Evolutionary conservation across 2,888 invertebrate species (phyloP), one percentile per base, ranked within the genome.

Genomic region (Chymomyza amoena): DNA sequence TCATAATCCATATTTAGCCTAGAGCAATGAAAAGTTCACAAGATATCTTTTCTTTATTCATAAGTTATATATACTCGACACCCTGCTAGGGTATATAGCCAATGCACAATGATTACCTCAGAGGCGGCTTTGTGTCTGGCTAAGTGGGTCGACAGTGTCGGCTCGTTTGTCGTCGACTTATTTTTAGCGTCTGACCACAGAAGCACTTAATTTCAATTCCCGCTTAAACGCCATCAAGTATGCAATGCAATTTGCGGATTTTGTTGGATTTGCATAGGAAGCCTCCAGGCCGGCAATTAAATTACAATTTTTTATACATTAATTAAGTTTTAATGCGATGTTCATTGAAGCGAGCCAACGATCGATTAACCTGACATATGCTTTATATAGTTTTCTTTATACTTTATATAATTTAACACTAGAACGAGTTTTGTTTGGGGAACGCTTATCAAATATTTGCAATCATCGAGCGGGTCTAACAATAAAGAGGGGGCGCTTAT

Each of bases 381-480:
- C 45, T 13, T 32, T 61, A 16, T 16, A 61, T 16, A 56, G 54
- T 18, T 64, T 59, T 39, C 15, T 59, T 45, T 45, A 45, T 45
- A 76, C 78, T 32, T 32, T 64, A 75, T 72, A 76, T 79, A 84
- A 85, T 85, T 85, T 85, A 85, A 85, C 84, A 85, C 76, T 84
- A 88, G 81, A 85, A 36, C 84, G 84, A 84, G 84, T 85, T 84
- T 80, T 7, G 32, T 32, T 81, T 73, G 72, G 81, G 73, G 20
- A 15, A 20, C 32, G 71, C 66, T 77, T 86, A 87, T 84, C 84
- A 81, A 80, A 87, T 83, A 76, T 66, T 20, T 61, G 54, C 51
- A 66, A 66, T 45, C 9, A 28, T 13, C 50, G 16, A 57, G 20
- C 16, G 50, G n/a, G 25, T 25, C 25, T 25, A 25, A 25, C 25